Percentiles rank a stretch among this genome's conserved stretches.
Conservation (phyloP, 1,140 invertebrate species). For the Penaeus japonicus region DNA sequence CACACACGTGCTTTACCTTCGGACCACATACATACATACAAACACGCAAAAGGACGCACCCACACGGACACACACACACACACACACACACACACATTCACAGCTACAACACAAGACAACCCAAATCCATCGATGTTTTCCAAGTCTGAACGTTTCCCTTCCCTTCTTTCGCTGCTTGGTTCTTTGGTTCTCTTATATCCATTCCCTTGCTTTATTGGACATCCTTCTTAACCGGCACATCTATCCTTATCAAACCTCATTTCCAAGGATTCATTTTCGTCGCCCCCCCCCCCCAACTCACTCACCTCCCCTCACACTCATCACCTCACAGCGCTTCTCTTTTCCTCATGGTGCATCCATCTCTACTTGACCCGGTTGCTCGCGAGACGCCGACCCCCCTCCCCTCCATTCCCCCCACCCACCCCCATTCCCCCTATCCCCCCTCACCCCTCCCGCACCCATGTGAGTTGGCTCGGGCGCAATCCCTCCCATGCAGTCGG, state of each 20-base stretch:
- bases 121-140: background rate
- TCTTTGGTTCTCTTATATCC: background rate
- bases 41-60: background rate
- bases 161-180: background rate
- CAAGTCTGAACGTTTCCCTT: background rate
- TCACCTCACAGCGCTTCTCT: background rate
- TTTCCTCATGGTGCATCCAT: background rate
- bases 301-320: background rate
- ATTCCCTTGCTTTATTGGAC: background rate
- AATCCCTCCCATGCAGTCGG: background rate
- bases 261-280: background rate
- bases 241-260: background rate
- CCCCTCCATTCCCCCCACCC: background rate
- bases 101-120: no score
- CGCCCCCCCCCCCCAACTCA: background rate
- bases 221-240: background rate
- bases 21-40: no score
- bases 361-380: background rate
- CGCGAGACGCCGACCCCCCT: background rate
- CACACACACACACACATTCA: background rate
- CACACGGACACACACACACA: background rate
- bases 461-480: background rate
- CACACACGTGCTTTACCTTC: no score
- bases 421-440: background rate
- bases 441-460: background rate